Conservation (phyloP, 2,113 vertebrate species). For the Nematolebias whitei region DNA sequence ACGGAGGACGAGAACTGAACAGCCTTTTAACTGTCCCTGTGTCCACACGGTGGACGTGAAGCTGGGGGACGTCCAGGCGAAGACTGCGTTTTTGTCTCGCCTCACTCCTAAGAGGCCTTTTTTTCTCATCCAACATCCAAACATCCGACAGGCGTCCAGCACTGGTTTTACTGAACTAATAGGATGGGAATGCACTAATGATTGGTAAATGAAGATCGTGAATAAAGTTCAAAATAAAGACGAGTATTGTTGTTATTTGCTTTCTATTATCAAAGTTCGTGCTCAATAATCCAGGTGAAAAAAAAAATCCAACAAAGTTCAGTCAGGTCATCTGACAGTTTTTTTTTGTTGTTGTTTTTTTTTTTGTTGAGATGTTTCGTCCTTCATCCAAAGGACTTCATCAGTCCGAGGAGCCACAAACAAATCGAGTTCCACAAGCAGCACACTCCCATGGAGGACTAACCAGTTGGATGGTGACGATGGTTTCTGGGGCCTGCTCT, state of each 20-base stretch:
- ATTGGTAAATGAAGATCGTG: constrained; percentile 76
- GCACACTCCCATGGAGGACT: no score
- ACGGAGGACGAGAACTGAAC: constrained; percentile 30
- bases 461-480: no score
- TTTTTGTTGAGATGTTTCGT: constrained; percentile 3
- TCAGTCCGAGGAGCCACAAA: no score
- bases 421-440: no score
- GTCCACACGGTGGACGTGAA: constrained; percentile 34
- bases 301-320: no score
- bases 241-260: constrained; percentile 5
- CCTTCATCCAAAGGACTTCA: no score
- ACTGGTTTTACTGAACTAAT: constrained; percentile 74
- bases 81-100: constrained; percentile 49
- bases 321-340: no score
- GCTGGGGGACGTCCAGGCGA: constrained; percentile 34
- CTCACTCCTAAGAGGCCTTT: constrained; percentile 46
- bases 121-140: constrained; percentile 46
- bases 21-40: constrained; percentile 27
- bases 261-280: no score
- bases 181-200: constrained; percentile 80
- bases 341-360: no score
- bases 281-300: no score
- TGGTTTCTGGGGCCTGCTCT: no score
- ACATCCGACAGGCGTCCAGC: constrained; percentile 60
- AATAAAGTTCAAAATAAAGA: constrained; percentile 80